A percentile compares a stretch with the other conserved stretches of the same genome.
These are phyloP conservation scores for Andricus grossulariae DNA, from an alignment of 1,140 invertebrate species.

Conservation along the genomic window DNA sequence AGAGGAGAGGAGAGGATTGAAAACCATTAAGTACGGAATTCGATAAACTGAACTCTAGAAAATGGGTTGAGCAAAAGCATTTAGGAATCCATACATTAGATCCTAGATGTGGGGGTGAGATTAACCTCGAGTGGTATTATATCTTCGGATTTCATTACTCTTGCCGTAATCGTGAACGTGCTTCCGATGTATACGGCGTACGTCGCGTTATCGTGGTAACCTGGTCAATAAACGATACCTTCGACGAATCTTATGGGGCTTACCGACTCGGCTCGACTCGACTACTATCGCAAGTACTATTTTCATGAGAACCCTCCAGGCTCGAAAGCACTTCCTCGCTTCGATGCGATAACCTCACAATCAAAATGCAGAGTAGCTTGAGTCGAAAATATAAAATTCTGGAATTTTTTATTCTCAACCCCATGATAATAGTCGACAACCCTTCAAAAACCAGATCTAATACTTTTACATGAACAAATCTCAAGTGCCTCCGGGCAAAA, in stretches of 20 bases:
- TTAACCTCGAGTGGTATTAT: neutral
- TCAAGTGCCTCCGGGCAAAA: no score
- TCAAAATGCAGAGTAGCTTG: neutral
- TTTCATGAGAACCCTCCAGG: slow-evolving; percentile 20
- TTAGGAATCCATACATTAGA: no score
- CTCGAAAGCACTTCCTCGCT: neutral
- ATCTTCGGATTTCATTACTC: neutral
- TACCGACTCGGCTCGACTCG: slow-evolving; percentile 5
- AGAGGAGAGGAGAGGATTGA: no score
- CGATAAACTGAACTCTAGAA: no score
- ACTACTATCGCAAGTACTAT: slow-evolving; percentile 17
- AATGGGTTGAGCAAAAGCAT: no score
- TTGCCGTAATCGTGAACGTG: slow-evolving; percentile 21
- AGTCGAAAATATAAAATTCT: no score
- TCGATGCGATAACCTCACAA: slow-evolving; percentile 5
- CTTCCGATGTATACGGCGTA: slow-evolving; percentile 23
- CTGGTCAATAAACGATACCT: slow-evolving; percentile 23
- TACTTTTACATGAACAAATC: no score
- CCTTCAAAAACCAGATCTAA: no score
- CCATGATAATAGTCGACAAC: no score
- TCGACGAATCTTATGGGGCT: slow-evolving; percentile 20
- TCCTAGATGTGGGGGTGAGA: no score
- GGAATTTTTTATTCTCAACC: no score
- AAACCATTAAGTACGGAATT: no score
- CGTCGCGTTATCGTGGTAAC: slow-evolving; percentile 16